phyloP scores from a whole-genome alignment of 2,888 invertebrate genomes.

The Oeneis ivallda region DNA sequence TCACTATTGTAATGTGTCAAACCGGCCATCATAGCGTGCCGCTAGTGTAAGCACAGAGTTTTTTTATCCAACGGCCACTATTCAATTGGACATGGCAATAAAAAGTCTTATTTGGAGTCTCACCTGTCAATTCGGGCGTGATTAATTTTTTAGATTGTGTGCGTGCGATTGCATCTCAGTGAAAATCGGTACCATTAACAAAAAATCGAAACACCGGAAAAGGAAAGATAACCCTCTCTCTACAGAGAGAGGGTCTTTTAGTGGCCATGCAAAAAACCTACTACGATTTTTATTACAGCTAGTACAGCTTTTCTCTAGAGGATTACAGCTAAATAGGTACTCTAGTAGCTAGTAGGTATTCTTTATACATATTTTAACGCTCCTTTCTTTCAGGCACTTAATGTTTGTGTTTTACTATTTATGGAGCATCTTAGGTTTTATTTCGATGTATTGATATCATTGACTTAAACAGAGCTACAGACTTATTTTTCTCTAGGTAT shows the following conservation, averaged over 20 bases:
- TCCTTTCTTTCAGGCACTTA: too few relatives aligned
- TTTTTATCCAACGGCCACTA: constrained; percentile 7
- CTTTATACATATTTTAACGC: too few relatives aligned
- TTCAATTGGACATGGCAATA: constrained; percentile 17
- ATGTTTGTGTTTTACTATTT: too few relatives aligned
- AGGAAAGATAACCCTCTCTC: neutral
- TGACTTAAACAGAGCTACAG: constrained; percentile 34
- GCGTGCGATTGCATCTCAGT: constrained; percentile 30
- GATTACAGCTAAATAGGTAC: too few relatives aligned
- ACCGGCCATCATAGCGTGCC: too few relatives aligned
- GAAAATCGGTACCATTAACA: constrained; percentile 25
- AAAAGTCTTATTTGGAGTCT: constrained; percentile 15
- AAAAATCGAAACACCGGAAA: constrained; percentile 7
- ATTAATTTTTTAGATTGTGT: constrained; percentile 34
- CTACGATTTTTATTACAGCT: too few relatives aligned
- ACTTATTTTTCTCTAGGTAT: constrained; percentile 29
- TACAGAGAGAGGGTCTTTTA: too few relatives aligned
- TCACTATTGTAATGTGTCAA: too few relatives aligned
- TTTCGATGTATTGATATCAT: neutral
- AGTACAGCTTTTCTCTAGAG: too few relatives aligned
- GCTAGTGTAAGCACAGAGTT: too few relatives aligned
- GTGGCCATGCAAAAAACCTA: too few relatives aligned
- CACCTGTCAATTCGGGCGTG: constrained; percentile 36
- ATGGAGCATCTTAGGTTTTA: neutral
- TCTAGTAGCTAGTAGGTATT: neutral